phyloP scores from a whole-genome alignment of 2,888 invertebrate species.

The Ptilodon capucinus region DNA sequence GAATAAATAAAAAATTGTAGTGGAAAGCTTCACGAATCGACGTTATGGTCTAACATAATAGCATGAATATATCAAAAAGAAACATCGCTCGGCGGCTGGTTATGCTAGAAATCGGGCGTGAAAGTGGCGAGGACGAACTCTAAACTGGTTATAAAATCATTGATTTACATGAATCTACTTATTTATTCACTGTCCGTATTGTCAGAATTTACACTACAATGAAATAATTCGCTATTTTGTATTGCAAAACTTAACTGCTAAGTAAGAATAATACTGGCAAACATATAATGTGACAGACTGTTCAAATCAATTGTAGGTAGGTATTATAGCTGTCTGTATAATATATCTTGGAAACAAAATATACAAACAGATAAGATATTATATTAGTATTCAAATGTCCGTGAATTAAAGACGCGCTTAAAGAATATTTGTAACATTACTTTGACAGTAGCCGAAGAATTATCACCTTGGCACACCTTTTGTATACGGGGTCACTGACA shows the following conservation, averaged over 20 bases:
- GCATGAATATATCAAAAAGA: slow-evolving; percentile 45
- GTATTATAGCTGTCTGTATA: slow-evolving; percentile 7
- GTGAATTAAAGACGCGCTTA: slow-evolving; percentile 2
- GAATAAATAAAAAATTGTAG: slow-evolving; percentile 13
- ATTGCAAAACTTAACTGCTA: slow-evolving; percentile 8
- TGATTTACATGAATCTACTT: slow-evolving; percentile 59
- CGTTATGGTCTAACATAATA: slow-evolving; percentile 13
- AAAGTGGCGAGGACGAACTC: slow-evolving; percentile 63
- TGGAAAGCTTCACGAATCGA: slow-evolving; percentile 13
- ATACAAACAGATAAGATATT: not conserved
- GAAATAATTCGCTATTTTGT: slow-evolving; percentile 26
- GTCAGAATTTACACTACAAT: slow-evolving; percentile 27
- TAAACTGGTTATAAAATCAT: slow-evolving; percentile 61
- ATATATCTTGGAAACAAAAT: slow-evolving; percentile 1
- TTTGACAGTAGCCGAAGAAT: slow-evolving; percentile 50
- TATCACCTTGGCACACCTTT: slow-evolving; percentile 70
- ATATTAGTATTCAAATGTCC: slow-evolving; percentile 2
- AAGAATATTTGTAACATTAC: slow-evolving; percentile 27
- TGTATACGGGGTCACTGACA: slow-evolving; percentile 65
- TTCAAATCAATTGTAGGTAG: slow-evolving; percentile 10
- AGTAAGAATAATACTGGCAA: slow-evolving; percentile 13
- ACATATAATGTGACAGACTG: slow-evolving; percentile 1
- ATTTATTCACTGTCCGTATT: slow-evolving; percentile 40
- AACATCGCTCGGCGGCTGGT: slow-evolving; percentile 45
- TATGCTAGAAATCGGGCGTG: slow-evolving; percentile 67